Conservation (phyloP, 2,888 invertebrate genomes). For the Elmis aenea region DNA sequence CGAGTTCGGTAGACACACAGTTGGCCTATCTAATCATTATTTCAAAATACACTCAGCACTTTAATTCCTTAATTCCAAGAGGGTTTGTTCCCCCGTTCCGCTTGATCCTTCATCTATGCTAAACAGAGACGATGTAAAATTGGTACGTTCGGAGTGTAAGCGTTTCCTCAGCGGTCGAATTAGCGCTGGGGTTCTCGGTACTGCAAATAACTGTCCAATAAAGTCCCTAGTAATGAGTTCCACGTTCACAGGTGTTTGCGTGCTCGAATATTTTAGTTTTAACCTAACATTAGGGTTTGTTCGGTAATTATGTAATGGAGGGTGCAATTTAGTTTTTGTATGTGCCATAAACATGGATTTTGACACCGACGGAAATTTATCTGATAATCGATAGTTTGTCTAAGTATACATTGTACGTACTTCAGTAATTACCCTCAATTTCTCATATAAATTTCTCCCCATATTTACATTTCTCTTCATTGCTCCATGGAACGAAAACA, state of each 20-base stretch:
- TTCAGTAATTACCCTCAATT: too few species aligned
- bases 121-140: constrained; percentile 17
- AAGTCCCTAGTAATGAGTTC: constrained; percentile 27
- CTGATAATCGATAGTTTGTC: too few species aligned
- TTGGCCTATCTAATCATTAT: constrained; percentile 18
- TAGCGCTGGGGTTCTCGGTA: constrained; percentile 16
- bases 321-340: constrained; percentile 7
- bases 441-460: too few species aligned
- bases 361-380: too few species aligned
- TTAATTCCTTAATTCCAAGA: constrained; percentile 19
- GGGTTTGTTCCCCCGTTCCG: constrained; percentile 15
- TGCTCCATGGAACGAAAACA: too few species aligned
- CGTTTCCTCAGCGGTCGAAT: constrained; percentile 18
- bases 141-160: constrained; percentile 15
- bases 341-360: too few species aligned
- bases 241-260: constrained; percentile 28
- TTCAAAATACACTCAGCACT: constrained; percentile 19
- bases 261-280: constrained; percentile 25
- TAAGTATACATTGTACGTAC: too few species aligned
- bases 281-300: constrained; percentile 11
- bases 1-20: constrained; percentile 13
- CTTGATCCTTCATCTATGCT: constrained; percentile 22
- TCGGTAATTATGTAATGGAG: constrained; percentile 13
- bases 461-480: too few species aligned
- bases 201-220: constrained; percentile 27